Percentiles rank a stretch among this genome's conserved stretches.
phyloP scores from a whole-genome alignment of 2,113 vertebrate genomes.

The Hypomesus transpacificus region DNA sequence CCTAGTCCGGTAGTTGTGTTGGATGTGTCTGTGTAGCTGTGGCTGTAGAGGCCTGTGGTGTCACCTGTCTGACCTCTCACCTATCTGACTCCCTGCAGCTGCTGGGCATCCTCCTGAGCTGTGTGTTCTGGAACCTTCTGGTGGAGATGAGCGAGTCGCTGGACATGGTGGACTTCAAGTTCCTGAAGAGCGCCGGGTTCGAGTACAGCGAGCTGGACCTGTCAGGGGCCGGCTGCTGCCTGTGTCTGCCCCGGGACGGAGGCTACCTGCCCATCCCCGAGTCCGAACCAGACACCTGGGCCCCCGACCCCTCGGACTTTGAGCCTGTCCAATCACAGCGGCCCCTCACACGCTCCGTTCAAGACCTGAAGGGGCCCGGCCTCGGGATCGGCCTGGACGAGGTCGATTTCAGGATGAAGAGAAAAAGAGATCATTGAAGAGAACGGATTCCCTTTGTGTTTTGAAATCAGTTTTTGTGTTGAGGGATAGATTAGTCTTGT shows the following conservation, averaged over 20 bases:
- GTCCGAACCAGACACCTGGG: constrained; percentile 40
- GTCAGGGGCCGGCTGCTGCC: constrained; percentile 81
- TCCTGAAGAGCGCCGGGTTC: constrained; percentile 57
- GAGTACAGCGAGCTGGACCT: constrained; percentile 75
- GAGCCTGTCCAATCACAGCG: constrained; percentile 65
- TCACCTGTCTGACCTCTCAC: not conserved
- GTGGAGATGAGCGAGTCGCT: constrained; percentile 70
- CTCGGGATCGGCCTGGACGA: constrained; percentile 63
- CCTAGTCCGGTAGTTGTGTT: no score
- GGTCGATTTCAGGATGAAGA: constrained; percentile 62
- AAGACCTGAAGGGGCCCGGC: constrained; percentile 50
- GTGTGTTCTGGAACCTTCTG: constrained; percentile 83
- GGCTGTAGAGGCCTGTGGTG: not conserved
- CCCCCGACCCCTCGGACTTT: constrained; percentile 44
- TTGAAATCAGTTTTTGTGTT: constrained; percentile 36
- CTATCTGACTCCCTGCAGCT: constrained; percentile 62
- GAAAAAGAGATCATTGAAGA: constrained; percentile 59
- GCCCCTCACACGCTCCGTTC: constrained; percentile 50
- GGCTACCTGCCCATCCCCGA: constrained; percentile 78
- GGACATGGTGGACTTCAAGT: constrained; percentile 79
- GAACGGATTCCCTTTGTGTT: constrained; percentile 27
- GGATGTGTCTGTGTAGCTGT: no score
- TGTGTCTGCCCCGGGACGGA: constrained; percentile 82
- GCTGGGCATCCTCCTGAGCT: constrained; percentile 78
- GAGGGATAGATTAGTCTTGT: constrained; percentile 37